Evolutionary conservation across 1,140 invertebrate genomes (phyloP).

Genomic region (Cylas formicarius): DNA sequence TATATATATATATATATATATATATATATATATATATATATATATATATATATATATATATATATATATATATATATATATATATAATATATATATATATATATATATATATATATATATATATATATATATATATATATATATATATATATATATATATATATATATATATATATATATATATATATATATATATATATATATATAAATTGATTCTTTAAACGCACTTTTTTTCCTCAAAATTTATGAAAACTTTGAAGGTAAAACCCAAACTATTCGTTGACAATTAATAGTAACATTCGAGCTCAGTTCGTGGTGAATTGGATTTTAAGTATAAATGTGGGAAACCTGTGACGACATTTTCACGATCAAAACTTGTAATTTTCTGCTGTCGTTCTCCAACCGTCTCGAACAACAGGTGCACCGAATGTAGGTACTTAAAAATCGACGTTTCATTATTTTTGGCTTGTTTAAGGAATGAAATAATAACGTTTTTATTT

Average conservation of each 20-base stretch:
- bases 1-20: constrained; percentile 7
- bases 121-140: constrained; percentile 7
- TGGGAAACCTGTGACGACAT: too few species aligned
- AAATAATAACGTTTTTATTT: too few species aligned
- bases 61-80: constrained; percentile 6
- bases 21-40: constrained; percentile 7
- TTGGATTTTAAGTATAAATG: too few species aligned
- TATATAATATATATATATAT: constrained; percentile 6
- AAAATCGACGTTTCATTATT: too few species aligned
- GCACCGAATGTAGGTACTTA: too few species aligned
- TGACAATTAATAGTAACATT: not conserved
- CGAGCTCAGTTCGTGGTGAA: not conserved
- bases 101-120: constrained; percentile 7
- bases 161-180: constrained; percentile 6
- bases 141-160: constrained; percentile 6
- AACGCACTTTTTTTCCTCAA: not conserved
- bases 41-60: constrained; percentile 7
- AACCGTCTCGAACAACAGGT: too few species aligned
- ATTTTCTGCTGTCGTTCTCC: too few species aligned
- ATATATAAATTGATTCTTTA: not conserved
- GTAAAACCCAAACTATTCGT: not conserved
- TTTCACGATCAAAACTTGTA: too few species aligned
- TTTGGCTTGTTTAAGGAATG: too few species aligned
- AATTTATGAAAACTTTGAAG: not conserved
- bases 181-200: constrained; percentile 6